Conservation (phyloP, 2,113 vertebrate species). For the Dendrocopos noguchii region DNA sequence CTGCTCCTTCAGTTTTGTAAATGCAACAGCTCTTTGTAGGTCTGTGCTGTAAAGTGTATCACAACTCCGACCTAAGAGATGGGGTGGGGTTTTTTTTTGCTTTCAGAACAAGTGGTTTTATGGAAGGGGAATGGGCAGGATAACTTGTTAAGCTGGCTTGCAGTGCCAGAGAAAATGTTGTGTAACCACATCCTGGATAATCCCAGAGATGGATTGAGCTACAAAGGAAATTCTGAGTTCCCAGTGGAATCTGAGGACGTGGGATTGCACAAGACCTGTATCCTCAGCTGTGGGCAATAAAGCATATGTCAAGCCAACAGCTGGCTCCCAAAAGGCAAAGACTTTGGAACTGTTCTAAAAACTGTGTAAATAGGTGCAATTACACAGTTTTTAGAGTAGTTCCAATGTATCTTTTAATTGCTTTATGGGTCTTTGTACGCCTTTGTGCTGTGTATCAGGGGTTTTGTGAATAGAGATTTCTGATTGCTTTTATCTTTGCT, state of each 20-base stretch:
- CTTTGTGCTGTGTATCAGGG: not conserved
- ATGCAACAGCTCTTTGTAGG: not conserved
- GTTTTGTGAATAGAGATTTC: not conserved
- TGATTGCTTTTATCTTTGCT: not conserved
- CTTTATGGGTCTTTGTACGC: not conserved
- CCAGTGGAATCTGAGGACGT: not conserved
- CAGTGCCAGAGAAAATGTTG: not conserved
- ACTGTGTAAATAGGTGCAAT: slow-evolving; percentile 34
- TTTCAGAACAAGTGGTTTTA: not conserved
- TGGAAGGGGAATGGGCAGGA: not conserved
- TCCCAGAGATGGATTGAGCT: not conserved
- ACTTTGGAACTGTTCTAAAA: slow-evolving; percentile 51
- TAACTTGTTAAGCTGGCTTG: not conserved
- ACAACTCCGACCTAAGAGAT: not conserved
- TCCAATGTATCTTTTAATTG: slow-evolving; percentile 20
- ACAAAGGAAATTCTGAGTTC: slow-evolving; percentile 40
- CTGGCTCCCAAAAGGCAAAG: slow-evolving; percentile 36
- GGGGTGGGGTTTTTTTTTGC: not conserved
- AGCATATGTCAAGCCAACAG: not conserved
- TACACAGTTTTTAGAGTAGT: not conserved
- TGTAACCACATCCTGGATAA: slow-evolving; percentile 29
- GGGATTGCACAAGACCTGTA: slow-evolving; percentile 17
- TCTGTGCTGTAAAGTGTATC: not conserved
- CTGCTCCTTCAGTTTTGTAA: not conserved
- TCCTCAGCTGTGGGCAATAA: slow-evolving; percentile 32